Conservation (phyloP, 2,113 vertebrate species). For the Lepisosteus osseus region DNA sequence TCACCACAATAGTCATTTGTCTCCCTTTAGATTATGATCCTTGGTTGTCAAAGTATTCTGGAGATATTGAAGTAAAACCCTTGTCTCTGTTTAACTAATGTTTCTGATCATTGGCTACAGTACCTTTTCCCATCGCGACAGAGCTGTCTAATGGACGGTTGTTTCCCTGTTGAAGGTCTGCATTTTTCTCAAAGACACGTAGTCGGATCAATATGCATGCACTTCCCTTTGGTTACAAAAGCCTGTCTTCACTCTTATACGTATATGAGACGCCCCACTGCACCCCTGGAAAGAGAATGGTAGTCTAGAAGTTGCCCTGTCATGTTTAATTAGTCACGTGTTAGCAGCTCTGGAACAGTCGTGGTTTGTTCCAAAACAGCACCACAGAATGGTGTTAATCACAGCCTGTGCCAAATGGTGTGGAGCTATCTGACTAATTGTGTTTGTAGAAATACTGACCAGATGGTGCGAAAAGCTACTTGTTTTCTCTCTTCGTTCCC, state of each 20-base stretch:
- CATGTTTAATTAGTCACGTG: slow-evolving; percentile 53
- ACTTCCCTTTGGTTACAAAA: slow-evolving; percentile 4
- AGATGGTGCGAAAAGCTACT: slow-evolving; percentile 60
- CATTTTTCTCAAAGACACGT: no score
- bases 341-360: slow-evolving; percentile 38
- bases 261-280: slow-evolving; percentile 16
- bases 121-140: no score
- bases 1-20: no score
- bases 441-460: slow-evolving; percentile 57
- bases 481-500: slow-evolving; percentile 45
- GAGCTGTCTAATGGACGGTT: no score
- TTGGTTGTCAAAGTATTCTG: no score
- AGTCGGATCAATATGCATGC: slow-evolving; percentile 1
- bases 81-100: no score
- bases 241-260: slow-evolving; percentile 14
- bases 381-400: slow-evolving; percentile 49
- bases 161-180: no score
- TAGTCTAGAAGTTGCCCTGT: slow-evolving; percentile 28
- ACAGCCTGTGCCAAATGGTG: slow-evolving; percentile 54
- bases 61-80: no score
- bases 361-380: slow-evolving; percentile 52
- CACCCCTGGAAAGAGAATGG: slow-evolving; percentile 17
- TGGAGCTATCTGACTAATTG: slow-evolving; percentile 49
- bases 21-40: no score
- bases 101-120: no score